phyloP scores from a whole-genome alignment of 2,113 vertebrate species.

The Potamarius usumacintae region DNA sequence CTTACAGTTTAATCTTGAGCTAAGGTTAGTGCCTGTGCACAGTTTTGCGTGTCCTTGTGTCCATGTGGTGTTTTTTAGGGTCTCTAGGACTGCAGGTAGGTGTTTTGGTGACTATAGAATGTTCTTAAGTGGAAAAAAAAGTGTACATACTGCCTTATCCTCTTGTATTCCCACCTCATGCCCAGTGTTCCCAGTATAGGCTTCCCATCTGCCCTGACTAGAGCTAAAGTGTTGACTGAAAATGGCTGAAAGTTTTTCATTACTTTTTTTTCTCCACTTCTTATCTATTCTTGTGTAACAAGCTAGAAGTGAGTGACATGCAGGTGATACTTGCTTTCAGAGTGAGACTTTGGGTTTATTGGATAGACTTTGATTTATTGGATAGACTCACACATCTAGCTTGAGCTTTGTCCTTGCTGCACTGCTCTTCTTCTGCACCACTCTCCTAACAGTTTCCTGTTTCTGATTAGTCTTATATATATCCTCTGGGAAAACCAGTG shows the following conservation, averaged over 20 bases:
- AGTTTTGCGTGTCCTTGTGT: not conserved
- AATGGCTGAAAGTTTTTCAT: not conserved
- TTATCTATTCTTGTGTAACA: not conserved
- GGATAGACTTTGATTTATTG: not conserved
- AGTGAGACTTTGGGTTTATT: not conserved
- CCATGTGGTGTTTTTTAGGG: not conserved
- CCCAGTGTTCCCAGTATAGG: not conserved
- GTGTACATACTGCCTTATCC: not conserved
- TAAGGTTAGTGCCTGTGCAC: not conserved
- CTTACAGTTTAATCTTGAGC: not conserved
- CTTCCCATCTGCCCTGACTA: not conserved
- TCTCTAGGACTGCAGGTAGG: not conserved
- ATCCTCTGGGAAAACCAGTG: too few species aligned
- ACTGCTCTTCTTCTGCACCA: slow-evolving; percentile 22
- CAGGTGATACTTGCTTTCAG: not conserved
- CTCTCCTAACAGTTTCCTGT: not conserved
- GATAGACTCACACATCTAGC: not conserved
- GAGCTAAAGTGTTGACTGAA: not conserved
- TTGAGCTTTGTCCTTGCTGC: not conserved
- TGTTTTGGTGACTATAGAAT: not conserved
- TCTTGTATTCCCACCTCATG: not conserved
- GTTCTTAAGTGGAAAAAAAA: not conserved
- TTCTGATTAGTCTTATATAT: not conserved
- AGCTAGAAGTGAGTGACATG: not conserved
- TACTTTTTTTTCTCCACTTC: not conserved